These are phyloP conservation scores for Parauchenoglanis ngamensis DNA, from an alignment of 2,797 vertebrate species.

Conservation along the genomic window DNA sequence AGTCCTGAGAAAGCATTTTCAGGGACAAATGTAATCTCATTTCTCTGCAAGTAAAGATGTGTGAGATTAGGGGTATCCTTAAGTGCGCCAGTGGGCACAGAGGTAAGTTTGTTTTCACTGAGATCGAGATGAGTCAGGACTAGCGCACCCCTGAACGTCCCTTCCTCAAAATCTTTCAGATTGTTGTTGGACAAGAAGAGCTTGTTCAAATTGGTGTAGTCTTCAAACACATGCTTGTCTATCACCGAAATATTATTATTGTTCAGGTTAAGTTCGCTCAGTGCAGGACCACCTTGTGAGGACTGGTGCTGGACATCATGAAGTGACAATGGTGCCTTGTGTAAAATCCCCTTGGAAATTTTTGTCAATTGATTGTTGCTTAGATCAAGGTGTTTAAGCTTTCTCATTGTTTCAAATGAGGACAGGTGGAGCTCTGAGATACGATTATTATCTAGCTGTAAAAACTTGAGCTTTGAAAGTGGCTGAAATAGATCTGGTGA, in stretches of 20 bases:
- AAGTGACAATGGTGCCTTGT: conserved; percentile 32
- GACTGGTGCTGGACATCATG: conserved; percentile 42
- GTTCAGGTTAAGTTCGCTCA: conserved; percentile 60
- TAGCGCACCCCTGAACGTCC: conserved; percentile 10
- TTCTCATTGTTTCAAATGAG: conserved; percentile 58
- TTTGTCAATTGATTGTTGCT: conserved; percentile 58
- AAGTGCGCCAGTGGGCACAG: conserved; percentile 55
- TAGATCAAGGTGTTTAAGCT: conserved; percentile 63
- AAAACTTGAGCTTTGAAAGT: conserved; percentile 41
- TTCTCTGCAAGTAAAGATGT: conserved; percentile 60
- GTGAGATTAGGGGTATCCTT: conserved; percentile 47
- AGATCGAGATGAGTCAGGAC: conserved; percentile 63
- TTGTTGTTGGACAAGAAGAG: conserved; percentile 67
- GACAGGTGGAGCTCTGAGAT: conserved; percentile 56
- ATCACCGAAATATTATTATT: conserved; percentile 57
- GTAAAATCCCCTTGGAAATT: conserved; percentile 60
- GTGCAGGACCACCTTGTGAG: conserved; percentile 18
- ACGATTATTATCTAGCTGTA: conserved; percentile 67
- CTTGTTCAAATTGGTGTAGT: conserved; percentile 48
- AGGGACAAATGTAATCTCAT: conserved; percentile 55
- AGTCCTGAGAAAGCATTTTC: conserved; percentile 58
- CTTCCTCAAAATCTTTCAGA: conserved; percentile 46
- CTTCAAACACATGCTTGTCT: conserved; percentile 51
- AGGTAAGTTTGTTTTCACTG: conserved; percentile 58
- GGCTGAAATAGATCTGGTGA: conserved; percentile 56